Base-by-base conservation (phyloP, 1,140 invertebrate species). In the Diorhabda sublineata region DNA sequence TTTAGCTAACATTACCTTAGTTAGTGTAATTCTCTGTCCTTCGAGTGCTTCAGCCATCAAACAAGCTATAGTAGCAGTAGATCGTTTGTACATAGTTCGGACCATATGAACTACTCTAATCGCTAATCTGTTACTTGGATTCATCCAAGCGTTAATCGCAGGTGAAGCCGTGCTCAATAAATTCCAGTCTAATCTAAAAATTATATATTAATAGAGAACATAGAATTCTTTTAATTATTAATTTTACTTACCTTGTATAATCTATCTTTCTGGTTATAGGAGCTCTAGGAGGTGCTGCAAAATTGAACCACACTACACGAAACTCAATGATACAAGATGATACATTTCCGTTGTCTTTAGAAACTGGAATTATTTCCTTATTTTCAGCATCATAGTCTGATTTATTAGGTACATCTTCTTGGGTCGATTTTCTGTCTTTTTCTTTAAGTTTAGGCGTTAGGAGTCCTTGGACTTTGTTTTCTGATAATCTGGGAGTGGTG, bases 111-210 rank as follows among this genome's bases (percentile, higher is more conserved):
- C 90, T 52, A 94, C 88, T 65, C 91, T 86, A 45, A 94, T 92
- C 61, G 92, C 90, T 57, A 96, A 87, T 42, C 94, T 85, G 83
- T 98, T 96, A 77, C 91, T 91, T 0, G 95, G 95, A 85, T 97
- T 98, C 89, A 98, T 91, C 96, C 96, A 98, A 0, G 96, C 95
- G 79, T 97, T 97, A 68, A 98, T 98, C 0, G 95, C 93, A 0
- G 97, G 96, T 0, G 95, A 96, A 5, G 95, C 95, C 4, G 96
- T 98, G 81, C 95, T 97, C 42, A 98, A 81, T 26, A 98, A 83
- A 83, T 98, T 98, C 96, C 96, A 98, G 81, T 98, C 97, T 67
- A 97, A 82, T 74, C 94, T 92, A 41, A 26, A 66, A 67, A 47
- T 58, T n/a, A 52, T n/a, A 52, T 52, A 52, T 26, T 26, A 26